phyloP scores from a whole-genome alignment of 2,113 vertebrate genomes.

The Microtus montanus region DNA sequence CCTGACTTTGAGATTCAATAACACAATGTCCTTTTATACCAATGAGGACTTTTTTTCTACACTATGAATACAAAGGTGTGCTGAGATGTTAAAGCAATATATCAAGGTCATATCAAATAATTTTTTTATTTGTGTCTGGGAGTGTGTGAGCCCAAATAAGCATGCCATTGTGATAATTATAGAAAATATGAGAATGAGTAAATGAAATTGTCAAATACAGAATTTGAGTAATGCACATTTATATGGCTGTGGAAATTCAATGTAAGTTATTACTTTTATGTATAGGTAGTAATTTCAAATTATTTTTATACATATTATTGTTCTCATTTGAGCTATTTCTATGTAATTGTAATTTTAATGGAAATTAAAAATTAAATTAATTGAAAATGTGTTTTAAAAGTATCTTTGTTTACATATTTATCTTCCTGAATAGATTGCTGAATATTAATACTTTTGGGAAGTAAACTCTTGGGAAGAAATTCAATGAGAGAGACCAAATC shows the following conservation, averaged over 20 bases:
- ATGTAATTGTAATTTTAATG: not conserved
- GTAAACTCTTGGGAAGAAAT: not conserved
- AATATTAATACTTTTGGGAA: not conserved
- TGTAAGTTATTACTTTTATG: not conserved
- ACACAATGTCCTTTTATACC: not conserved
- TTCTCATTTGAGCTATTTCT: not conserved
- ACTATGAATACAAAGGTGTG: not conserved
- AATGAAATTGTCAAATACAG: not conserved
- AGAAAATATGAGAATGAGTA: not conserved
- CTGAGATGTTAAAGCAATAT: not conserved
- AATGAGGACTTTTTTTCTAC: not conserved
- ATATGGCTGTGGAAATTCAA: conserved; percentile 13
- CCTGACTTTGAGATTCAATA: conserved; percentile 7
- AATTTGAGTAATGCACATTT: conserved; percentile 23
- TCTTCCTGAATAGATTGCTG: not conserved
- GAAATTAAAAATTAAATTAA: not conserved
- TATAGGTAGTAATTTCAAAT: not conserved
- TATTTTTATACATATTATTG: not conserved
- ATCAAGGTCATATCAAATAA: not conserved
- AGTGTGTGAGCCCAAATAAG: not conserved
- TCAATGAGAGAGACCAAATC: not conserved
- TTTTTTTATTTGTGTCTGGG: not conserved
- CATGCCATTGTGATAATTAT: not conserved
- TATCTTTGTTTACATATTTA: not conserved
- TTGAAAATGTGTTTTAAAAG: not conserved